Conservation (phyloP, 2,113 vertebrate genomes). For the Oreochromis aureus region DNA sequence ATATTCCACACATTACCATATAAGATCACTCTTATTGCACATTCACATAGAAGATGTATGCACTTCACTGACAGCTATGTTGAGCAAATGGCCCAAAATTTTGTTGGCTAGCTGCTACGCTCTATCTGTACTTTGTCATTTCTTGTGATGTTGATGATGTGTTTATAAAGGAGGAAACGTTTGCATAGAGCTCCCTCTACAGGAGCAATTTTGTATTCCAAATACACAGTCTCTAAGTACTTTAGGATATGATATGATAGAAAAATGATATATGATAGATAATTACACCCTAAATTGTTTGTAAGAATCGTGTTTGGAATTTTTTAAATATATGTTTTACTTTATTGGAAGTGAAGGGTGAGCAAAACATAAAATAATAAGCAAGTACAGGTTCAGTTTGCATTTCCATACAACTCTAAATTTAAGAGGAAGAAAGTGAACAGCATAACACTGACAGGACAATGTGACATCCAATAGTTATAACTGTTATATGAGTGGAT, state of each 20-base stretch:
- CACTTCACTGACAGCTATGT: too few relatives aligned
- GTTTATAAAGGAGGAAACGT: neutral
- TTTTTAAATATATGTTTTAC: neutral
- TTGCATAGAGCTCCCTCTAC: neutral
- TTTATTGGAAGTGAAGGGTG: neutral
- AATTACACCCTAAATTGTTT: neutral
- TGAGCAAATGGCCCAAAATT: too few relatives aligned
- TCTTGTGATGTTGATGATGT: neutral
- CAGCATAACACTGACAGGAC: neutral
- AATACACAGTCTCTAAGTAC: neutral
- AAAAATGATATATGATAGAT: too few relatives aligned
- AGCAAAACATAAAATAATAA: neutral
- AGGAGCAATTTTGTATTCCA: neutral
- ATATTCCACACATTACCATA: too few relatives aligned
- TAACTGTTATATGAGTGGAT: neutral
- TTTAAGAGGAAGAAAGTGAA: slow-evolving; percentile 13
- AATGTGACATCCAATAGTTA: neutral
- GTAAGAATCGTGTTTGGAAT: neutral
- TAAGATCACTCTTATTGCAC: too few relatives aligned
- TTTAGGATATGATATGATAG: too few relatives aligned
- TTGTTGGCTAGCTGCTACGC: too few relatives aligned
- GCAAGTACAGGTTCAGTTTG: neutral
- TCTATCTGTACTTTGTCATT: too few relatives aligned
- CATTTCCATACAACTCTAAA: neutral
- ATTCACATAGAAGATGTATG: too few relatives aligned